Base-by-base conservation (phyloP, 2,797 vertebrate species). In the Myotis pilosus region DNA sequence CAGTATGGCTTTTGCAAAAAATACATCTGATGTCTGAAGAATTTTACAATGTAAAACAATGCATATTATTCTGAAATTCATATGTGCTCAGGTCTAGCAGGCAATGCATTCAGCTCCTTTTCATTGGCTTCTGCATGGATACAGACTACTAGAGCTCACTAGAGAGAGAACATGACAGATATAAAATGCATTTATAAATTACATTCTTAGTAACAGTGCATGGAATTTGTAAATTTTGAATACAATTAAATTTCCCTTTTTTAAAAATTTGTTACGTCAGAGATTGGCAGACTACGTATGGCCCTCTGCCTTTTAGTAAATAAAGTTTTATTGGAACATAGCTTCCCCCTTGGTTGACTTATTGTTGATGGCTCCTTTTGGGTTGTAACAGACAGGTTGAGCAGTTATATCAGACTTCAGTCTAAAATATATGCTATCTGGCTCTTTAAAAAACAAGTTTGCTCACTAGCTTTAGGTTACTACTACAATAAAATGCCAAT, bases 41-140 rank as follows among this genome's bases (percentile, higher is more conserved):
- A 60, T 86, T 96, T 82, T 76, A 17, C 8, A 68, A 60, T 57
- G 38, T 75, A 47, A 93, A 84, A 44, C 19, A 66, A 94, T 66
- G 86, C 30, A 76, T 49, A 55, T 53, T 85, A 85, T 84, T 87
- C 41, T 85, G 9, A 86, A 78, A 85, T 89, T 23, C 90, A 0
- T 62, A 49, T 33, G 19, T 72, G 17, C 11, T 20, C 68, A 38
- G 4, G 36, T 76, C 28, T 60, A 36, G 33, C 75, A 22, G 47
- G 5, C 74, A 87, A 33, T 64, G 0, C 44, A 74, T 64, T 41
- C 7, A 62, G 44, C 69, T 64, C 12, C n/a, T 80, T 82, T 66
- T 13, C 6, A 76, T 3, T 57, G 79, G 4, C 25, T 80, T 17
- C 71, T 51, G 68, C 64, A 17, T 69, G 74, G 41, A 64, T 64